Evolutionary conservation across 2,113 vertebrate species (phyloP), one percentile per base, ranked within the genome.

Genomic region (Perca flavescens): DNA sequence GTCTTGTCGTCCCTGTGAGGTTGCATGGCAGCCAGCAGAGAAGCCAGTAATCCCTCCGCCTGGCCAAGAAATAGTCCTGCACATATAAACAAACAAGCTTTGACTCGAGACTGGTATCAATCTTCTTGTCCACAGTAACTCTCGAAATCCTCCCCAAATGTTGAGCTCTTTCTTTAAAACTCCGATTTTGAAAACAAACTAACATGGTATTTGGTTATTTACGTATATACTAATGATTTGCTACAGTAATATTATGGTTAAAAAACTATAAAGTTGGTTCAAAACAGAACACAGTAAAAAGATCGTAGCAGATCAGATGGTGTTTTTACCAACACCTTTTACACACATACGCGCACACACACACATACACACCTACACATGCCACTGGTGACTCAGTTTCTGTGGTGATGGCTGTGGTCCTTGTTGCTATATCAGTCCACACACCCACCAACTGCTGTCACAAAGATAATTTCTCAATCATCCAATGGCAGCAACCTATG

Each of bases 391-490:
- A 92, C 76, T 91, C 87, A 91, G 52, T 64, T 67, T 66, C 57
- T 69, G 74, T 76, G 79, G 58, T 13, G 8, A 75, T 79, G 79
- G 58, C 64, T 74, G 62, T 75, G 73, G 77, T 78, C 82, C 66
- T 70, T 62, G 66, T 86, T 83, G 84, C 82, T 84, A 84, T 85
- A 87, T 87, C 66, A 69, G 80, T 74, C 71, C 68, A 40, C 69
- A 84, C 88, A 46, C 89, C 85, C 86, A 86, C 86, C 79, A 56
- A 77, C 88, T 77, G 87, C 87, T 86, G 90, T 88, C 83, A 88
- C 68, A 40, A n/a, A 74, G 74, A 82, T 47, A 62, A 88, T 88
- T 77, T 88, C 83, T 85, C 77, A 76, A 85, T 86, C 69, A 50
- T 72, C 86, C 90, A 77, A 83, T 76, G 69, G 85, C 17, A 12